phyloP scores from a whole-genome alignment of 2,888 invertebrate species.

The Orthosia gracilis region DNA sequence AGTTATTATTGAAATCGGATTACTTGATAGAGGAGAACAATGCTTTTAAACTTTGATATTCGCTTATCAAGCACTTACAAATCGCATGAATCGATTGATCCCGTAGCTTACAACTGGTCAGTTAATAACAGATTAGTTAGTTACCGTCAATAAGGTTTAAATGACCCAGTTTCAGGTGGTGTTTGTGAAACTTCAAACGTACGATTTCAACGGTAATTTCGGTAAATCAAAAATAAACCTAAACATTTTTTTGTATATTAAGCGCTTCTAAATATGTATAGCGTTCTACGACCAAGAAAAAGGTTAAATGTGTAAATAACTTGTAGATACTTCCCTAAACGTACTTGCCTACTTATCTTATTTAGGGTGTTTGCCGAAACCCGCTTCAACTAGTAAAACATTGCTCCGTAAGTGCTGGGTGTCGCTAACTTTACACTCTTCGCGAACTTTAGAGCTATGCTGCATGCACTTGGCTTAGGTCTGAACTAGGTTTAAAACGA shows the following conservation, averaged over 20 bases:
- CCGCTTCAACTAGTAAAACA: constrained; percentile 50
- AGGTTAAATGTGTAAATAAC: constrained; percentile 55
- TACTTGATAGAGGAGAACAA: background rate
- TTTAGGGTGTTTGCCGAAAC: constrained; percentile 55
- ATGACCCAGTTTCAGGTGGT: background rate
- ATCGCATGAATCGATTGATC: constrained; percentile 9
- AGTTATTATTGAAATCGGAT: background rate
- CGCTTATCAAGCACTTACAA: background rate
- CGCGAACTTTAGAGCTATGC: constrained; percentile 16
- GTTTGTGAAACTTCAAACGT: background rate
- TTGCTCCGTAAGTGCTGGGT: constrained; percentile 51
- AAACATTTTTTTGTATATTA: constrained; percentile 3
- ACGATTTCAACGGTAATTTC: background rate
- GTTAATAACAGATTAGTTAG: background rate
- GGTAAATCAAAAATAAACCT: background rate
- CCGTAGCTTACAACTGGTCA: background rate
- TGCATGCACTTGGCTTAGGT: background rate
- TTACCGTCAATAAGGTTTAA: background rate
- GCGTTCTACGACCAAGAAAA: constrained; percentile 30
- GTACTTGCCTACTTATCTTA: constrained; percentile 55
- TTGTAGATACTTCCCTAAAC: constrained; percentile 50
- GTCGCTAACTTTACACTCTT: constrained; percentile 47
- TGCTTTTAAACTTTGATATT: background rate
- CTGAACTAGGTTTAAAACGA: background rate
- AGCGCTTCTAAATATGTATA: constrained; percentile 27